Evolutionary conservation across 2,797 vertebrate species (phyloP), one percentile per base, ranked within the genome.

Genomic region (Cryptoprocta ferox): DNA sequence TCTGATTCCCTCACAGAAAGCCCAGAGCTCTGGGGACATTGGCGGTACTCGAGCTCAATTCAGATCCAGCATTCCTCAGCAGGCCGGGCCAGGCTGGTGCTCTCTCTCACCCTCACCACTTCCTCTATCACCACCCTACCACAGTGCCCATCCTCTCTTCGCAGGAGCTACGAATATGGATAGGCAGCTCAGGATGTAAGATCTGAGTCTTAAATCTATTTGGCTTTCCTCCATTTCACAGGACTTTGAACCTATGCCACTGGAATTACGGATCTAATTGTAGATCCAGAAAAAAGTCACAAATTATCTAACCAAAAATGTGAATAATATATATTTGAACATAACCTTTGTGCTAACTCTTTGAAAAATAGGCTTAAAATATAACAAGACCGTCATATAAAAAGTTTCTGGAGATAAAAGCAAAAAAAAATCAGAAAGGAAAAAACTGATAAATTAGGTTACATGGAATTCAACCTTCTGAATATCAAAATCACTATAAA

Each of bases 251-350:
- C 32, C 70, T 37, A n/a, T 35, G 48, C 16, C 13, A 70, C 50
- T 11, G 80, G 42, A 88, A 90, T 35, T n/a, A 15, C 61, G n/a
- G n/a, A n/a, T n/a, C n/a, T n/a, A n/a, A n/a, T n/a, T 94, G 79
- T 63, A 91, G 89, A 32, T 83, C 21, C 50, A 84, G 0, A 70
- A 50, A 68, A 97, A 96, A 0, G 14, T 82, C 92, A 75, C 78
- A 32, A 96, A 82, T 56, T 56, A 84, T 21, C 82, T 65, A 89
- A 91, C 28, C 32, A 88, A 88, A 91, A 93, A 70, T 65, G 35
- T 75, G n/a, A 83, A 68, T 59, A 70, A 63, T 39, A 48, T 35
- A 45, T 42, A 59, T 76, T 84, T 61, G 28, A 85, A 86, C 42
- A 45, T 59, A 73, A 81, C 63, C 32, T 94, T 81, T 85, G 28